Evolutionary conservation across 30 jellyfish, hydroid and myxozoan genomes (phyloP).

Genomic region (Euphysa ruthae): DNA sequence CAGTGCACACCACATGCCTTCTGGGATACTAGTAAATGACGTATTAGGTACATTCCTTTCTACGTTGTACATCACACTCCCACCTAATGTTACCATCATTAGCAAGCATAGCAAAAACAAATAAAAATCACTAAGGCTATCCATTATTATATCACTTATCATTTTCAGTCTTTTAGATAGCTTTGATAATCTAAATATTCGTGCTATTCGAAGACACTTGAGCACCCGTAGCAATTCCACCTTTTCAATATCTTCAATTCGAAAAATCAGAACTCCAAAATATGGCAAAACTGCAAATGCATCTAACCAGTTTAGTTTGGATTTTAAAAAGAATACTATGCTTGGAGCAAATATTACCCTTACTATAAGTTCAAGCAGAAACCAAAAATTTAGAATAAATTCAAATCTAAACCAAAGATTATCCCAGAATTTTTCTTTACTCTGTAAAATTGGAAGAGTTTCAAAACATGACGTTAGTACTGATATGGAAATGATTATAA

Average conservation of each 20-base stretch:
- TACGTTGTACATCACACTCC: constrained; percentile 51
- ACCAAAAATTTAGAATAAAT: constrained; percentile 25
- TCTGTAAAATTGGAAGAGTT: constrained; percentile 29
- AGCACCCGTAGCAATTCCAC: constrained; percentile 29
- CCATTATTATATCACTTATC: constrained; percentile 46
- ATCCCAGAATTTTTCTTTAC: background rate
- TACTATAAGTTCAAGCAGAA: constrained; percentile 46
- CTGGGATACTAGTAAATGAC: constrained; percentile 69
- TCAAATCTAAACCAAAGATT: constrained; percentile 2
- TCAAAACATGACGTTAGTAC: constrained; percentile 61
- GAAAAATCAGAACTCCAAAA: constrained; percentile 18
- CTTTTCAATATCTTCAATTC: constrained; percentile 15
- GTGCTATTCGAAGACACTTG: constrained; percentile 52
- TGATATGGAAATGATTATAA: constrained; percentile 37
- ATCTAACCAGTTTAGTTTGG: constrained; percentile 49
- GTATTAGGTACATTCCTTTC: constrained; percentile 36
- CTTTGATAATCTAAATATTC: constrained; percentile 58
- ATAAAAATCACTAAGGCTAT: constrained; percentile 54
- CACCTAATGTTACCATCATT: constrained; percentile 61
- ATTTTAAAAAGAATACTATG: constrained; percentile 30
- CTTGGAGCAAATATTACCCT: constrained; percentile 46
- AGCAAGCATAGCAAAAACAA: constrained; percentile 58
- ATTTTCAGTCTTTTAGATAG: constrained; percentile 55
- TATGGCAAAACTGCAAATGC: constrained; percentile 67
- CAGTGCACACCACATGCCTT: constrained; percentile 86